Evolutionary conservation across 2,797 vertebrate species (phyloP).

Genomic region (Melanotaenia trifasciata): DNA sequence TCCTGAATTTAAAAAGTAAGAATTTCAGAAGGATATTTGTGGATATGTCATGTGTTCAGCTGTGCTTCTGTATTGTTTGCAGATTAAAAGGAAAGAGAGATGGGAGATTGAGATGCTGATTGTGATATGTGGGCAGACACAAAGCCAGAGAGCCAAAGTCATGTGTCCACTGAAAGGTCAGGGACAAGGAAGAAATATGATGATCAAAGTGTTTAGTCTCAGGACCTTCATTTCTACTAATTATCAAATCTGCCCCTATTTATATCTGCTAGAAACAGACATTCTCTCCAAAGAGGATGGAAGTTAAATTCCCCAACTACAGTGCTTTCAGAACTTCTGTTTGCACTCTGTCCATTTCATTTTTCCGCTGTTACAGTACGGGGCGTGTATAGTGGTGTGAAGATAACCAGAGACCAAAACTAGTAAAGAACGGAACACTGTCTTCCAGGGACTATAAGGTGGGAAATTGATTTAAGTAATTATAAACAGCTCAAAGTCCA

Average conservation of each 20-base stretch:
- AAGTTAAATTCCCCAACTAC: slow-evolving; percentile 81
- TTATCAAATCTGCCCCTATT: slow-evolving; percentile 83
- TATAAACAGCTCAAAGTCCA: slow-evolving; percentile 27
- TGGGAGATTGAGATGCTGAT: slow-evolving; percentile 14
- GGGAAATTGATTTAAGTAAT: slow-evolving; percentile 13
- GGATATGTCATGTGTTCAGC: slow-evolving; percentile 5
- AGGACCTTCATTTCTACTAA: slow-evolving; percentile 81
- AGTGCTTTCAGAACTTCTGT: slow-evolving; percentile 69
- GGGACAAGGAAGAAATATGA: slow-evolving; percentile 64
- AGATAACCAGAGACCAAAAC: slow-evolving; percentile 50
- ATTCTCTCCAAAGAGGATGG: slow-evolving; percentile 73
- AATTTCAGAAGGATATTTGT: slow-evolving; percentile 37
- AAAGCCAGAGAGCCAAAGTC: slow-evolving; percentile 49
- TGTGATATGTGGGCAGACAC: slow-evolving; percentile 32
- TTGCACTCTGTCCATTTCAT: slow-evolving; percentile 63
- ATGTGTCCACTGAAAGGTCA: slow-evolving; percentile 73
- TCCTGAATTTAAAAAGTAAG: slow-evolving; percentile 23
- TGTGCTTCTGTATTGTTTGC: slow-evolving; percentile 26
- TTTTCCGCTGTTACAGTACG: slow-evolving; percentile 56
- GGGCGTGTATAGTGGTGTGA: slow-evolving; percentile 40
- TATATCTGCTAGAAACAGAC: slow-evolving; percentile 80
- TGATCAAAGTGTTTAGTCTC: slow-evolving; percentile 77
- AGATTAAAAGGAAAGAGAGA: slow-evolving; percentile 39
- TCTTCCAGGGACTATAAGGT: slow-evolving; percentile 16
- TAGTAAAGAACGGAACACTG: slow-evolving; percentile 31